Evolutionary conservation across 2,888 invertebrate genomes (phyloP), one percentile per base, ranked within the genome.

Genomic region (Dolomedes plantarius): DNA sequence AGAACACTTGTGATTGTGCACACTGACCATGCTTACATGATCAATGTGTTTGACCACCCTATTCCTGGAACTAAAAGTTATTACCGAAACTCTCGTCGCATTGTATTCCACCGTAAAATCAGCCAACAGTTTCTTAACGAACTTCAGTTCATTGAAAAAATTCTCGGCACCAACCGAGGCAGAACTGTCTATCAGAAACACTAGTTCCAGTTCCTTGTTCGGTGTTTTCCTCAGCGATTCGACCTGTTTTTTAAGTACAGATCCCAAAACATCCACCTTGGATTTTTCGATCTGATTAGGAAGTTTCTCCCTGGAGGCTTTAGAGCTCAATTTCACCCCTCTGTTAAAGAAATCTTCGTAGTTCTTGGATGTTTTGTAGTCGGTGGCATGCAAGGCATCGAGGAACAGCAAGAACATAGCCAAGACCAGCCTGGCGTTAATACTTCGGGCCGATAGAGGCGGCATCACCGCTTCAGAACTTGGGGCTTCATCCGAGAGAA

Each of bases 181-280:
- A n/a, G 94, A 94, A 16, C 94, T 93, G 89, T 95, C 95, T 67
- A 95, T 93, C 67, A 95, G 91, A 90, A 95, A 95, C 31, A 95
- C 93, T 50, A 95, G 91, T 89, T 95, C 95, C 36, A 86, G 69
- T 41, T 87, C 78, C 41, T 90, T 89, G 88, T 91, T 90, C 5
- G 90, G 86, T 0, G 90, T 90, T 32, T 90, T 89, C 74, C 93
- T 92, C 31, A 94, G 90, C n/a, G 90, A 90, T 76, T 93, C 92
- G 1, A 94, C 92, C 88, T 93, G 93, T 73, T 91, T 91, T 89
- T 93, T 93, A 87, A 94, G 92, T 31, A 93, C 91, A 62, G 92
- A 91, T 0, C 94, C 94, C 27, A 93, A 90, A 1, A 92, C 91
- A 87, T 93, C 93, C 32, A 94, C 92, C 91, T 93, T 93, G 3